Evolutionary conservation across 2,113 vertebrate genomes (phyloP).

Genomic region (Grammomys dolichurus): DNA sequence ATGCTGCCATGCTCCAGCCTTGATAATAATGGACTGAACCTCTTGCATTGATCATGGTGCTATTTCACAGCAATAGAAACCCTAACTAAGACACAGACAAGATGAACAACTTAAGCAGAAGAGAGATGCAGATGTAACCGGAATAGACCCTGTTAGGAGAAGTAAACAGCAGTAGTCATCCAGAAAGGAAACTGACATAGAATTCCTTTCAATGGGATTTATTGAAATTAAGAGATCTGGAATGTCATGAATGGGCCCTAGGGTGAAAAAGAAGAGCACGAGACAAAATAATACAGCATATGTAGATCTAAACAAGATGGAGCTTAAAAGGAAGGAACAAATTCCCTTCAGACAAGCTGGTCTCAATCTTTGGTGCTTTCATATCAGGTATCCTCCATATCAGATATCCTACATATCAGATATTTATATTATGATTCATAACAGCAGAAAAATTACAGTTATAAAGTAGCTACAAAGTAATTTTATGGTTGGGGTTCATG

Average conservation of each 20-base stretch:
- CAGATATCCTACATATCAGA: neutral
- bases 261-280: neutral
- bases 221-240: neutral
- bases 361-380: neutral
- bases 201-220: neutral
- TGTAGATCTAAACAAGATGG: neutral
- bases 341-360: neutral
- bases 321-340: neutral
- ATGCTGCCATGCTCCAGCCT: no score
- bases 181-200: neutral
- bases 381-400: neutral
- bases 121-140: neutral
- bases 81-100: neutral
- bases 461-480: neutral
- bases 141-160: neutral
- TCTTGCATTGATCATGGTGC: no score
- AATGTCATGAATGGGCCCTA: no score
- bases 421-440: neutral
- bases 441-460: neutral
- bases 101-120: neutral
- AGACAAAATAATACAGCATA: neutral
- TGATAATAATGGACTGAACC: no score
- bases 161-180: neutral
- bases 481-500: neutral
- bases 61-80: no score